Base-by-base conservation (phyloP, 2,888 invertebrate genomes). In the Oscheius sp. region DNA sequence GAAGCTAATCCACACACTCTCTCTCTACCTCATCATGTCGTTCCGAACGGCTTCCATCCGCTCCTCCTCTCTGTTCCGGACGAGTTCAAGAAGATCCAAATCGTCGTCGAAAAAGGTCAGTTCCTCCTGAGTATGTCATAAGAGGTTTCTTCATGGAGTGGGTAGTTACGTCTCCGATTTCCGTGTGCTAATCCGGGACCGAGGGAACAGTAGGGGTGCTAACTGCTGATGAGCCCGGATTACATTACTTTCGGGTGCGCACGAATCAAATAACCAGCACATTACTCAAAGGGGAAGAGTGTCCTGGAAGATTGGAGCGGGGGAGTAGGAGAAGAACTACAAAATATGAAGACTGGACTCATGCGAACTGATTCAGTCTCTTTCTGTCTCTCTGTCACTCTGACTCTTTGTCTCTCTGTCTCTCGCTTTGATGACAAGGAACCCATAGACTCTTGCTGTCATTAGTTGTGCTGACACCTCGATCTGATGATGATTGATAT, bases 1-100 rank as follows among this genome's bases (percentile, higher is more conserved):
- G 42, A 3, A 42, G 42, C 42, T 42, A 42, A 53, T 50, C 50
- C 50, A 50, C 13, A 50, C 50, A 50, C 50, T 13, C 50, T 50
- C 29, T 9, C 29, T 53, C 53, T 53, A 4, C 42, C 4, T 42
- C 42, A n/a, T n/a, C 21, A 70, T 70, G 70, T 70, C 70, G 10
- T 58, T 70, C 48, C 70, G 70, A 35, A 48, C 21, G 10, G 55
- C 42, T 48, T 70, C 70, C 13, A 58, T 70, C 21, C 70, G 70
- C 32, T 33, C 55, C 11, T 70, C 70, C 47, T 57, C 70, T 2
- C 50, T 70, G n/a, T 70, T 70, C 42, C 70, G 70, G n/a, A 37
- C 47, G 21, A 57, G 57, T 37, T 70, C 70, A 13, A 29, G 58
- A 13, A 55, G 70, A 47, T 58, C 48, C 13, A 68, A 57, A 33